Base-by-base conservation (phyloP, 2,888 invertebrate genomes). In the Teinopalpus imperialis region DNA sequence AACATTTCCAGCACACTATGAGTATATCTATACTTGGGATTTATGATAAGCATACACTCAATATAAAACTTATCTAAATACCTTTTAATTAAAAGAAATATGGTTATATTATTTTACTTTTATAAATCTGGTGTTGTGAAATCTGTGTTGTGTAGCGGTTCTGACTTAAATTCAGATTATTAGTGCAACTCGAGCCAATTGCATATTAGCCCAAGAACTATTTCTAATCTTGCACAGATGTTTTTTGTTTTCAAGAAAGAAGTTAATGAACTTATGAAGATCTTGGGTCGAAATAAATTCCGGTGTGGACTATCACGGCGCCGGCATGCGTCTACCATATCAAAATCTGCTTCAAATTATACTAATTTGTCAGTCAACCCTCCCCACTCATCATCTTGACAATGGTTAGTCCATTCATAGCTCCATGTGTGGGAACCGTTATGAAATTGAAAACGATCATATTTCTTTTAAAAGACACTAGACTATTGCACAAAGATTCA, bases 391-490 rank as follows among this genome's bases (percentile, higher is more conserved):
- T 44, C 37, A 31, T 37, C 31, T 37, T 61, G 67, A 71, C 70
- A 69, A 63, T 59, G 59, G 56, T 49, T 41, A 32, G 66, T 59
- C 78, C 76, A 85, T 83, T 85, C 85, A 81, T 76, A 61, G 57
- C 49, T 48, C 57, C 66, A 66, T 66, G 74, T 85, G 87, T 88
- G 88, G 87, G 88, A 88, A 88, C 67, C 58, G 63, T 88, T 83
- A 80, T 83, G 88, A 88, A 88, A 88, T 87, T 86, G 82, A 82
- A 86, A 86, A 88, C 81, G 81, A 87, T 88, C 86, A 81, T 88
- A 86, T 87, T 86, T 87, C 86, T 87, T 87, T 82, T 81, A 86
- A 85, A 85, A 86, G 79, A 83, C 83, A 79, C 83, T 59, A 68
- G 72, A 64, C 78, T 70, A 74, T 88, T 88, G 87, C 87, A 87